These are phyloP conservation scores for Pangasius mekongensis DNA, from an alignment of 2,797 vertebrate species.

Conservation along the genomic window DNA sequence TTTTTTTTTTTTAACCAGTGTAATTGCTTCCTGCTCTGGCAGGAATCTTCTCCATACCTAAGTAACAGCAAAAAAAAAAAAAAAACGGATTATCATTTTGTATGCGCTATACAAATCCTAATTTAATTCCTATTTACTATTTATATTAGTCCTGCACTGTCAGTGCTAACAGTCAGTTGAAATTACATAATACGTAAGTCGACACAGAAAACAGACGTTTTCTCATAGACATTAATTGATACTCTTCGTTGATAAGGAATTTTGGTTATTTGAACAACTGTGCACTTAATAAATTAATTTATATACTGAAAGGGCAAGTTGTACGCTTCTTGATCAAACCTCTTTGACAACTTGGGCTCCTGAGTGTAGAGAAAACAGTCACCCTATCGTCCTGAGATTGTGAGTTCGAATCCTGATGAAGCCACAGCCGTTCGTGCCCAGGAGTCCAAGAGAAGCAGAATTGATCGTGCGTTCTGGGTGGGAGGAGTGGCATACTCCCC, in stretches of 20 bases:
- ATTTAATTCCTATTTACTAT: not conserved
- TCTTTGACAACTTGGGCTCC: not conserved
- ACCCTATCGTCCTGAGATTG: not conserved
- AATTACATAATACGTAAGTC: not conserved
- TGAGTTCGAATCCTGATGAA: not conserved
- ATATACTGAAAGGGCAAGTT: not conserved
- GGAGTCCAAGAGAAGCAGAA: not conserved
- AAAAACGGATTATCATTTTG: not conserved
- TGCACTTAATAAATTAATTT: not conserved
- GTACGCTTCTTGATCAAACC: not conserved
- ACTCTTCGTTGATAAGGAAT: not conserved
- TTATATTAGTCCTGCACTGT: not conserved
- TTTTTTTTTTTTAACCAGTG: not conserved
- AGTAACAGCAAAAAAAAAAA: not conserved
- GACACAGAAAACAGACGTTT: not conserved
- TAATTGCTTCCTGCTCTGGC: not conserved
- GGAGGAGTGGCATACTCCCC: too few species aligned
- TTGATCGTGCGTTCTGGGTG: not conserved
- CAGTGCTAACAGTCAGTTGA: not conserved
- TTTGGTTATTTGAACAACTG: not conserved
- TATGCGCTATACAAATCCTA: not conserved
- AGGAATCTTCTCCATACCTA: not conserved
- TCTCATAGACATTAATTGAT: not conserved
- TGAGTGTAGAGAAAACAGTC: not conserved
- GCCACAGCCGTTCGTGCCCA: not conserved